Evolutionary conservation across 2,888 invertebrate genomes (phyloP).

Genomic region (Stegana nigrithorax): DNA sequence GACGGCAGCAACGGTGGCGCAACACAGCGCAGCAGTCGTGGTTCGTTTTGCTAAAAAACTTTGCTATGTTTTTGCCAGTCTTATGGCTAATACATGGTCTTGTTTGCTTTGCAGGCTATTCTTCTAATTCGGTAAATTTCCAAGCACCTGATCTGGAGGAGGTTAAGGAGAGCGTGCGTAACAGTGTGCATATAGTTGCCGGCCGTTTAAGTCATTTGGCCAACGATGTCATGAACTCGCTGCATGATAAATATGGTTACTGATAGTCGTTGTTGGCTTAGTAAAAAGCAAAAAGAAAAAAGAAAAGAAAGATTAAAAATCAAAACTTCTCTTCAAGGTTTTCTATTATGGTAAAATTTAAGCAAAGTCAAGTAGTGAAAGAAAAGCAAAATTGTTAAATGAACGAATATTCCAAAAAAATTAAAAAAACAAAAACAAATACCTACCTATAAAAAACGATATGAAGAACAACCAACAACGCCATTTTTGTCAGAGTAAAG

Average conservation of each 20-base stretch:
- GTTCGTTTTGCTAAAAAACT: background rate
- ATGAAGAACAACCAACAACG: background rate
- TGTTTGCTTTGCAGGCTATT: conserved; percentile 56
- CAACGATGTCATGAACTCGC: conserved; percentile 91
- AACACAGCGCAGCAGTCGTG: conserved; percentile 41
- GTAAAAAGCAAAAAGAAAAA: background rate
- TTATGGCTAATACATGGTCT: too few species aligned
- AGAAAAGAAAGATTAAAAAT: background rate
- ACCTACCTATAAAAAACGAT: background rate
- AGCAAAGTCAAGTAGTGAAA: too few species aligned
- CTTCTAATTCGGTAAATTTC: conserved; percentile 64
- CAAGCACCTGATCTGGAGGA: conserved; percentile 89
- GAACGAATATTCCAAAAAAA: conserved; percentile 10
- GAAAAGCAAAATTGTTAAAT: too few species aligned
- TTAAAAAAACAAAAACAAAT: background rate
- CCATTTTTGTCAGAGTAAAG: conserved; percentile 7
- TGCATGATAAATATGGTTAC: conserved; percentile 84
- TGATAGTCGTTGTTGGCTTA: conserved; percentile 63
- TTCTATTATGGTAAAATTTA: too few species aligned
- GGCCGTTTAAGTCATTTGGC: conserved; percentile 95
- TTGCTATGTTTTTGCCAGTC: background rate
- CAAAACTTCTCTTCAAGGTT: too few species aligned
- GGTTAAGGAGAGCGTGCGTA: conserved; percentile 95
- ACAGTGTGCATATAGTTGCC: conserved; percentile 97
- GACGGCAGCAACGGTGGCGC: conserved; percentile 68